These are phyloP conservation scores for Rhynchonycteris naso DNA, from an alignment of 2,797 vertebrate species.

Conservation along the genomic window DNA sequence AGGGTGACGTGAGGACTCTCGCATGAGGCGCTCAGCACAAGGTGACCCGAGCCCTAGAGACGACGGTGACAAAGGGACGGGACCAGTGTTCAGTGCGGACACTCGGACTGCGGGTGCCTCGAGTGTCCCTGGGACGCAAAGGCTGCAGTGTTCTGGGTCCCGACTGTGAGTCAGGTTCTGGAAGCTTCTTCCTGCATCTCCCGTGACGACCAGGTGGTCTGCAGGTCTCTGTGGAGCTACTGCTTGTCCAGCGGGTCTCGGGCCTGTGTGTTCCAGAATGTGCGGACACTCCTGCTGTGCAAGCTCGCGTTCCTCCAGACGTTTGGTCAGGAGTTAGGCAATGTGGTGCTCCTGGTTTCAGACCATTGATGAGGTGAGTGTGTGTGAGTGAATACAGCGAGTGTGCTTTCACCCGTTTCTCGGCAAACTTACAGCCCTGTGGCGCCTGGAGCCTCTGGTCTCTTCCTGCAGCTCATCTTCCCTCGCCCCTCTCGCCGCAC, in stretches of 20 bases:
- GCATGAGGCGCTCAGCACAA: fast-evolving
- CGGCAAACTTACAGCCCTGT: fast-evolving
- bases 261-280: not conserved
- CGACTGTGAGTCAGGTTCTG: not conserved
- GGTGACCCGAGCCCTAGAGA: not conserved
- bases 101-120: fast-evolving
- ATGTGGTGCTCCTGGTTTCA: not conserved
- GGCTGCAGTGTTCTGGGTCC: fast-evolving
- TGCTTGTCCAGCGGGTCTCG: not conserved
- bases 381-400: not conserved
- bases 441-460: fast-evolving
- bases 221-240: not conserved
- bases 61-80: fast-evolving
- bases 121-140: not conserved
- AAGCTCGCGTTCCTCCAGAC: not conserved
- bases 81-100: fast-evolving
- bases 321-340: fast-evolving
- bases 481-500: fast-evolving
- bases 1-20: not conserved
- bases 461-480: too few relatives aligned
- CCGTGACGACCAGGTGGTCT: not conserved
- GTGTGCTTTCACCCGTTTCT: fast-evolving
- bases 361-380: too few relatives aligned
- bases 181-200: not conserved
- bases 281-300: fast-evolving